Percentiles rank a stretch among this genome's conserved stretches.
These are phyloP conservation scores for Perca fluviatilis DNA, from an alignment of 2,113 vertebrate genomes.

Conservation along the genomic window DNA sequence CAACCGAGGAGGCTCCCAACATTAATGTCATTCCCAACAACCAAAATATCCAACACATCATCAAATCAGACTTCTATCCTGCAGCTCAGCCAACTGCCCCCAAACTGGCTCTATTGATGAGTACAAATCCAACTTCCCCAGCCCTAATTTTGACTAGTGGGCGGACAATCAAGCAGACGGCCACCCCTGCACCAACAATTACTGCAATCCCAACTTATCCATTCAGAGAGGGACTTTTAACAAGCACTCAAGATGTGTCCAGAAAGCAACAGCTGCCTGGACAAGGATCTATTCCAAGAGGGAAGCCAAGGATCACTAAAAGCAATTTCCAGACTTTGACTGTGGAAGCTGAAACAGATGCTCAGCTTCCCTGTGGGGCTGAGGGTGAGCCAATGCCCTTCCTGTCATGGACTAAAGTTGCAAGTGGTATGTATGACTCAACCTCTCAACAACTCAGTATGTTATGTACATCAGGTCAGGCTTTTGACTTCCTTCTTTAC, in stretches of 20 bases:
- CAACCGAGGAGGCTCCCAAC: constrained; percentile 42
- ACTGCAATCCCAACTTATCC: neutral
- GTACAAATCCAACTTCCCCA: constrained; percentile 47
- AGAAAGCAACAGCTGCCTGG: constrained; percentile 14
- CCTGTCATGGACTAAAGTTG: constrained; percentile 91
- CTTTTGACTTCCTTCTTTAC: neutral
- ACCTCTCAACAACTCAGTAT: constrained; percentile 9
- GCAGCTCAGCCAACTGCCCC: constrained; percentile 47
- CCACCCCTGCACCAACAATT: constrained; percentile 36
- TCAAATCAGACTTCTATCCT: constrained; percentile 16
- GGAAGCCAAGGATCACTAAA: constrained; percentile 85
- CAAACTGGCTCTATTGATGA: constrained; percentile 23
- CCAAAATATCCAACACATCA: constrained; percentile 52
- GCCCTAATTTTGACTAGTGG: constrained; percentile 7
- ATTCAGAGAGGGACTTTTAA: constrained; percentile 25
- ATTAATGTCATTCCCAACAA: constrained; percentile 77
- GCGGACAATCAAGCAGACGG: constrained; percentile 2
- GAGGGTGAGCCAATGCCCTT: constrained; percentile 88
- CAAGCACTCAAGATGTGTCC: constrained; percentile 54
- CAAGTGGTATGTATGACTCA: constrained; percentile 87
- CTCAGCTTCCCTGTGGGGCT: constrained; percentile 88
- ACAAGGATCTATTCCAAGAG: constrained; percentile 48
- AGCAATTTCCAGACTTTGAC: constrained; percentile 79
- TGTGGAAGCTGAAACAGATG: constrained; percentile 85
- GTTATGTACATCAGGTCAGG: neutral